phyloP scores from a whole-genome alignment of 1,140 invertebrate genomes.

The Mercenaria mercenaria region DNA sequence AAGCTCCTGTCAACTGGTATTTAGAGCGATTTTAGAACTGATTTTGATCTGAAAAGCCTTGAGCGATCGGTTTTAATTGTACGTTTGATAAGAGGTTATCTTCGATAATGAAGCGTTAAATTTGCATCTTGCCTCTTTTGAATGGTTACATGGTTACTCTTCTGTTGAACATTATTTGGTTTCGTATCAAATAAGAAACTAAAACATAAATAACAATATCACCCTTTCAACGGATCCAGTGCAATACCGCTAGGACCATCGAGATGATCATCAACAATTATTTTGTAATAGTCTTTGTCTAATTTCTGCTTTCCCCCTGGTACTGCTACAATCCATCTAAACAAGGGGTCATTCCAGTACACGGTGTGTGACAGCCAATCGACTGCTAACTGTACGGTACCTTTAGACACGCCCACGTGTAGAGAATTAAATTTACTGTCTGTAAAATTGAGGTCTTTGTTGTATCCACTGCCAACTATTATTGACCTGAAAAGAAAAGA shows the following conservation, averaged over 20 bases:
- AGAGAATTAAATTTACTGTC: neutral
- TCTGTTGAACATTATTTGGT: too few species aligned
- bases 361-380: constrained; percentile 40
- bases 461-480: neutral
- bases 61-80: too few species aligned
- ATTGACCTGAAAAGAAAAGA: neutral
- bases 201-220: neutral
- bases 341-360: constrained; percentile 28
- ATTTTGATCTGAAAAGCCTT: too few species aligned
- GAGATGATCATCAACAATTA: constrained; percentile 14
- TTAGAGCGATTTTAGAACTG: too few species aligned
- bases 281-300: constrained; percentile 29
- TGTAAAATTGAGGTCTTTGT: neutral
- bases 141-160: too few species aligned
- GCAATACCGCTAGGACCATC: constrained; percentile 11
- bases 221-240: constrained; percentile 28
- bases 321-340: constrained; percentile 24
- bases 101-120: too few species aligned
- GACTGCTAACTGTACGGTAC: neutral
- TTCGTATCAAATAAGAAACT: too few species aligned
- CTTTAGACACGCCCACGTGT: neutral
- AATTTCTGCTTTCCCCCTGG: neutral
- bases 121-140: too few species aligned
- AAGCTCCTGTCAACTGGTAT: too few species aligned
- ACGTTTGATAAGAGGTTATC: too few species aligned